Evolutionary conservation across 2,113 vertebrate genomes (phyloP), one percentile per base, ranked within the genome.

Genomic region (Centropus unirufus): DNA sequence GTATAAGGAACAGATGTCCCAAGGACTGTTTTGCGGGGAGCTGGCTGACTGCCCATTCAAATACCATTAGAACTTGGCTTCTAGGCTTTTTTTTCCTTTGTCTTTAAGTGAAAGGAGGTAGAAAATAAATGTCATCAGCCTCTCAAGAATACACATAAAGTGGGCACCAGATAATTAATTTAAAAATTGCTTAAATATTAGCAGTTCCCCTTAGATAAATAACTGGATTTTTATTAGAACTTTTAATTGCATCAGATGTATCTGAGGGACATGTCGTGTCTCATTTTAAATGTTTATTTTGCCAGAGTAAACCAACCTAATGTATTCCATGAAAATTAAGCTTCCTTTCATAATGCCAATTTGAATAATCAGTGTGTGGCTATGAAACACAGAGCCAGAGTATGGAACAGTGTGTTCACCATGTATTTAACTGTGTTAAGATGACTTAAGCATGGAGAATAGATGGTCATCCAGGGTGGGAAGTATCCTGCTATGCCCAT

Each of bases 1-100:
- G 85, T 73, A 82, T 42, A 78, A 80, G 52, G 95, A 97, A 92
- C 94, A 96, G 96, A 97, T 96, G 87, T 75, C 89, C 88, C 64
- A 69, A 74, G 67, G 8, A 19, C 40, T 77, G 51, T 58, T 79
- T 90, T 14, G 49, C 42, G 26, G 75, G 76, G 88, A 94, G 59
- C 90, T 97, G 86, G 92, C 91, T 81, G 72, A 21, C 30, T 52
- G 85, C 85, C 96, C 75, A 52, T 77, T 93, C 69, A 92, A 95
- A 77, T 75, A 83, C 47, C 83, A 95, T 84, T 97, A 90, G 79
- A 92, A 94, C 76, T 92, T 93, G 87, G 87, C 80, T 96, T 83
- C 63, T 93, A 58, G 70, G 26, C 8, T 21, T 12, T 30, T 39
- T 26, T 7, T 26, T n/a, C 11, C 21, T 80, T 92, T 89, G 78